phyloP scores from a whole-genome alignment of 2,888 invertebrate species.

The Ametastegia equiseti region DNA sequence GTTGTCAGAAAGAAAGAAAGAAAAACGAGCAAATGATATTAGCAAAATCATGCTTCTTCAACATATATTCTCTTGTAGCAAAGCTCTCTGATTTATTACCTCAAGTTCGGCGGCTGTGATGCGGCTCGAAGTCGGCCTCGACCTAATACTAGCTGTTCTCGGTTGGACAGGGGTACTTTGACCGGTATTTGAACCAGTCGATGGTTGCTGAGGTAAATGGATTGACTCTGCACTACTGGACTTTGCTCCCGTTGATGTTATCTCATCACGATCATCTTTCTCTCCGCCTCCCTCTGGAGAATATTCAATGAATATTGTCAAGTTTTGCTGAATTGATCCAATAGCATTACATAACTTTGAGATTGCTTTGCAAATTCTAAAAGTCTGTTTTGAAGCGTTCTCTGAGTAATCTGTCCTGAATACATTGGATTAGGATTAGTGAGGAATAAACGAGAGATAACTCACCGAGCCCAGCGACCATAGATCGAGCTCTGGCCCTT shows the following conservation, averaged over 20 bases:
- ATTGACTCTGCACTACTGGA: conserved; percentile 91
- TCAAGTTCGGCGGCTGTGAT: conserved; percentile 95
- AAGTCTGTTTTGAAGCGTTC: too few relatives aligned
- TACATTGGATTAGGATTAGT: too few relatives aligned
- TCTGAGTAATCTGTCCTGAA: too few relatives aligned
- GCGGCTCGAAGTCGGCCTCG: conserved; percentile 90
- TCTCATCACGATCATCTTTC: conserved; percentile 85
- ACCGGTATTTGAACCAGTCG: conserved; percentile 77
- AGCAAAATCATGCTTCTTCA: conserved; percentile 4
- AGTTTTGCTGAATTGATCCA: conserved; percentile 45
- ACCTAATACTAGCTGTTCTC: conserved; percentile 94
- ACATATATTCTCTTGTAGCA: too few relatives aligned
- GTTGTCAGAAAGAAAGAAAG: neutral
- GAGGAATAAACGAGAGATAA: conserved; percentile 16
- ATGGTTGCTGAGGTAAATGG: conserved; percentile 77
- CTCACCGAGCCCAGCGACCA: conserved; percentile 92
- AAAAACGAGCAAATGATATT: neutral
- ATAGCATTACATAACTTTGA: too few relatives aligned
- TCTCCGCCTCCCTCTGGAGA: conserved; percentile 80
- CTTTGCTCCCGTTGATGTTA: conserved; percentile 82
- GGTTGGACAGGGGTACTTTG: conserved; percentile 83
- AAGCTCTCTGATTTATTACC: conserved; percentile 59
- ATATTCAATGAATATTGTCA: conserved; percentile 12
- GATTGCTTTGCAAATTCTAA: too few relatives aligned
- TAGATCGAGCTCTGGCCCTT: conserved; percentile 92